Base-by-base conservation (phyloP, 2,113 vertebrate species). In the Upupa epops region DNA sequence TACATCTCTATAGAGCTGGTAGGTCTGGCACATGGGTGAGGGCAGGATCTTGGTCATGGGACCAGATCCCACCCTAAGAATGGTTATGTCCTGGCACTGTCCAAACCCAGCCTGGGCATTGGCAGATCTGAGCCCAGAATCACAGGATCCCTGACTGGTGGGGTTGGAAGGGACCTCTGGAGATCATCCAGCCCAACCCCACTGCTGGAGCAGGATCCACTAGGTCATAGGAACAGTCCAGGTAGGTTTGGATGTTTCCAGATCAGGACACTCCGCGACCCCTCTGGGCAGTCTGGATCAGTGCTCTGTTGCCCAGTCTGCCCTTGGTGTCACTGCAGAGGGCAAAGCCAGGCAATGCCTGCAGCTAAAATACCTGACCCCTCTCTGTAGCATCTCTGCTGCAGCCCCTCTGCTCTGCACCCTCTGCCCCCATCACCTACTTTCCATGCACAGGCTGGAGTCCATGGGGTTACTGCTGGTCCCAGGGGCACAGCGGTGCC, bases 1-100 rank as follows among this genome's bases (percentile, higher is more conserved):
- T 20, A 59, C 32, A 26, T 46, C 32, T 46, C 10, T 9, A 34
- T 14, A 0, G 0, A 9, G 36, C 15, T 17, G 46, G 37, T 2
- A 28, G 37, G 5, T 13, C 32, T 20, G n/a, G 48, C 21, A 21
- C 2, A 0, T 3, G 8, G 48, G 26, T 0, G 3, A 51, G 54
- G 65, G 36, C 31, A 64, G 75, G 32, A 81, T 52, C 88, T 71
- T 0, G 1, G 6, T 17, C 49, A 2, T 4, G 19, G 64, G 29
- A 16, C 17, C 79, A 83, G 68, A n/a, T 12, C 36, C 34, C 19
- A 32, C 14, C 42, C 34, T 21, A 32, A 9, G 31, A 40, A 37
- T 82, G 74, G 49, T 40, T 1, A 6, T 2, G 37, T 14, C 26
- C 71, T 34, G 70, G 48, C 17, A 31, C 28, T 46, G 56, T 85